Evolutionary conservation across 1,140 invertebrate species (phyloP), one percentile per base, ranked within the genome.

Genomic region (Trissolcus basalis): DNA sequence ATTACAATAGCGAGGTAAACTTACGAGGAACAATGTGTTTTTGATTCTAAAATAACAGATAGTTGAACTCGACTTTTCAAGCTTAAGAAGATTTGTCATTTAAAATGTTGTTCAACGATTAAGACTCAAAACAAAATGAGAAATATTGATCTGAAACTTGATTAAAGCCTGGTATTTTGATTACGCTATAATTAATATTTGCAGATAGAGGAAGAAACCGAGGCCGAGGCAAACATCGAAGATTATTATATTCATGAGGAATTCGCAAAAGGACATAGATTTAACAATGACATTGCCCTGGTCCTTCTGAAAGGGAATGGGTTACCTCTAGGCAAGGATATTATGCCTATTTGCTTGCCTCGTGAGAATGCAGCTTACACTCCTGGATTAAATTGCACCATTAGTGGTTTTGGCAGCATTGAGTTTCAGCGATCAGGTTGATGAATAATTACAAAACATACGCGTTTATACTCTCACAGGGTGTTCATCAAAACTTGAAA

Each of bases 321-420:
- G 0, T 90, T 95, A 5, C 87, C 84, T 41, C 91, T 95, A 51
- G 92, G 90, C 65, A 88, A 91, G 48, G 90, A 92, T 75, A 91
- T 95, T 0, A 93, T 94, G 85, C 93, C 94, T 0, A 92, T 94
- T 59, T 96, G 95, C 80, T 84, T 96, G 45, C 93, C 94, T 7
- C 78, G 89, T 0, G 82, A 86, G 11, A 85, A 88, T 11, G 84
- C 84, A 0, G 81, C 85, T 10, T 92, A 93, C 54, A 79, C 85
- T 0, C 58, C 89, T 0, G 91, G 91, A 41, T 85, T 91, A 14
- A 93, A 93, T 67, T 95, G 93, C 80, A 92, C 92, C 9, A 93
- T 96, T 50, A 94, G 94, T 47, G 95, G 95, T 58, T 96, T 94
- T 90, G 94, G 94, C 0, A 92, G 91, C 16, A 90, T 91, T 4